phyloP scores from a whole-genome alignment of 2,888 invertebrate genomes.

The Drosophila nigricruria region DNA sequence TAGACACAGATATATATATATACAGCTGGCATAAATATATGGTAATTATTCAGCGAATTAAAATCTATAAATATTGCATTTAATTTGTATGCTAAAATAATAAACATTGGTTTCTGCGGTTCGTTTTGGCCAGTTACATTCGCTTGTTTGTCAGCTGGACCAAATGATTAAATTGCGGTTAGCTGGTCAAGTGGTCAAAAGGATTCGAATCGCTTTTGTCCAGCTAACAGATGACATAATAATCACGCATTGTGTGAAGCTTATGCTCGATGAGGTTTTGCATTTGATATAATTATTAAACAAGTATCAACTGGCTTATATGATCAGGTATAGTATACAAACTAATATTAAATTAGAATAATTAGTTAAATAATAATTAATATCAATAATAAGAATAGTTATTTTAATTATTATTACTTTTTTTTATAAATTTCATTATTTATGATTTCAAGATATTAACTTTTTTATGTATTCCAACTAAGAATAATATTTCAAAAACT shows the following conservation, averaged over 20 bases:
- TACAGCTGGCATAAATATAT: constrained; percentile 18
- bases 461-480: not conserved
- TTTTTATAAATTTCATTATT: not conserved
- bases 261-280: constrained; percentile 17
- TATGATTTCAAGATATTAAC: not conserved
- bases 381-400: too few relatives aligned
- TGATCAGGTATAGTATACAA: not conserved
- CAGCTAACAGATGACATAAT: constrained; percentile 29
- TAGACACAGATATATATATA: constrained; percentile 11
- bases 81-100: constrained; percentile 77
- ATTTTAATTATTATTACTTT: not conserved
- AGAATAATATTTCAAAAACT: not conserved
- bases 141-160: constrained; percentile 49
- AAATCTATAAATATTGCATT: constrained; percentile 75
- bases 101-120: constrained; percentile 75
- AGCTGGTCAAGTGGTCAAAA: constrained; percentile 48
- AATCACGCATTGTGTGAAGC: constrained; percentile 43
- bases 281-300: not conserved
- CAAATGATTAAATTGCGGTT: constrained; percentile 74
- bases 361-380: not conserved
- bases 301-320: not conserved
- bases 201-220: constrained; percentile 17
- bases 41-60: constrained; percentile 64
- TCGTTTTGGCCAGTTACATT: constrained; percentile 31
- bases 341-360: not conserved